Base-by-base conservation (phyloP, 2,888 invertebrate genomes). In the Eupithecia tripunctaria region DNA sequence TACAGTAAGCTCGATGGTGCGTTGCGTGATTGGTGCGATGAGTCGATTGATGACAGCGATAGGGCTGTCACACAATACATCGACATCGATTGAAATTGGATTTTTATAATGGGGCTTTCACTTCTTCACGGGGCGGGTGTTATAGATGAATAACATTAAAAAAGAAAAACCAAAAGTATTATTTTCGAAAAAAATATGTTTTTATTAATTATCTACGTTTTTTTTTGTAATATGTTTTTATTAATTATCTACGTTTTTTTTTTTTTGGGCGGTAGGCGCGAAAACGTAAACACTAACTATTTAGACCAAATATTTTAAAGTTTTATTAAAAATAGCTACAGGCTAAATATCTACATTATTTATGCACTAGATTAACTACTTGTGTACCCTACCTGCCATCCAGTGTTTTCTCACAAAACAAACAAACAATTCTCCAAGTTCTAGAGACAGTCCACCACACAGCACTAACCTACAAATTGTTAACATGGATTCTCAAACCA, bases 1-100 rank as follows among this genome's bases (percentile, higher is more conserved):
- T 64, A 75, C 78, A 73, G 78, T 77, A 72, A 76, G 71, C 59
- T 71, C 76, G 70, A 75, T 78, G 74, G 64, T 76, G 76, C 79
- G 73, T 76, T 65, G 68, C 73, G 70, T 68, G 60, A 67, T 64
- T 64, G 70, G 63, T 68, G 47, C 70, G 41, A 66, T 60, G 47
- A 43, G 43, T 21, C 68, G 70, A 66, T 69, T 71, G 51, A 71
- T 67, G 69, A 70, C 69, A 71, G 64, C 62, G 62, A 43, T 70
- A 74, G 74, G 38, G 65, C 59, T 72, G 47, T 64, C 41, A 36
- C 56, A 51, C 21, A 56, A 56, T 25, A n/a, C 18, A 63, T 68
- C 66, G 65, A 68, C 68, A 71, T 68, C 70, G 70, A 56, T 56
- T 25, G 4, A 14, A 21, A 56, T 56, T 25, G 4, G 1, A 1